Conservation (phyloP, 2,797 vertebrate genomes). For the Sus cebifrons region DNA sequence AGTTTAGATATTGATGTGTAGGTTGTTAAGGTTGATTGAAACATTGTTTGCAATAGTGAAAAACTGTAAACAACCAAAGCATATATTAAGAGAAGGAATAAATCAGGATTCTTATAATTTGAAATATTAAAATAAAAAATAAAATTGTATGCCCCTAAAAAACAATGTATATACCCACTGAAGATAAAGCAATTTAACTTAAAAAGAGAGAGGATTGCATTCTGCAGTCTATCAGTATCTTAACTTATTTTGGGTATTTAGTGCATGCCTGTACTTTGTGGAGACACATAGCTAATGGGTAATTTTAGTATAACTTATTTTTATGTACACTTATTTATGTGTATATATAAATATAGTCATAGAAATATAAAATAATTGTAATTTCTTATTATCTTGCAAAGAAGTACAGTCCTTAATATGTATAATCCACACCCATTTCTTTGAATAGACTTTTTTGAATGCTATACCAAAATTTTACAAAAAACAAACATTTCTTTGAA, state of each 20-base stretch:
- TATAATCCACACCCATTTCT: not conserved
- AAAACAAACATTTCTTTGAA: not conserved
- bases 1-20: too few relatives aligned
- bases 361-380: not conserved
- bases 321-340: not conserved
- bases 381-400: not conserved
- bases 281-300: not conserved
- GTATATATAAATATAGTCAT: accelerated
- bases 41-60: too few relatives aligned
- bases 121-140: too few relatives aligned
- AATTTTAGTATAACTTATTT: not conserved
- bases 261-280: not conserved
- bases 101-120: too few relatives aligned
- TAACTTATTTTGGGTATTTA: not conserved
- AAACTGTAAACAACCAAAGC: too few relatives aligned
- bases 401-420: not conserved
- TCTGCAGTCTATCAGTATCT: not conserved
- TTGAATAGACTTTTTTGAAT: not conserved
- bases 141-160: too few relatives aligned
- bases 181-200: too few relatives aligned
- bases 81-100: too few relatives aligned
- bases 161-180: too few relatives aligned
- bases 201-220: not conserved
- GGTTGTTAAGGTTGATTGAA: too few relatives aligned
- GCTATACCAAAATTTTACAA: not conserved